Conservation (phyloP, 1,140 invertebrate genomes). For the Trichomalopsis sarcophagae region DNA sequence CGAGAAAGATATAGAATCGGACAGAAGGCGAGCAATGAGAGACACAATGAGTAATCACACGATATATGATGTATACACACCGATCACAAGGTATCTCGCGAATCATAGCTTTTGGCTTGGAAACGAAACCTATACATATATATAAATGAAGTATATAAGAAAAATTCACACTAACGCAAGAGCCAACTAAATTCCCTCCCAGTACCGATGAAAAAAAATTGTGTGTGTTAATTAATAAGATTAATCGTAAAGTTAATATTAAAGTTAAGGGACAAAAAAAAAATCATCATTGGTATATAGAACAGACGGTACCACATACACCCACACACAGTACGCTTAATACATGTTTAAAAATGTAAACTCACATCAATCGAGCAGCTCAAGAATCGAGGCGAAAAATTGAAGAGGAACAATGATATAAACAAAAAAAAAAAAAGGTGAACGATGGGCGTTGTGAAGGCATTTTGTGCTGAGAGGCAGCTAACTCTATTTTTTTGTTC, state of each 20-base stretch:
- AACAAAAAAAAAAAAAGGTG: neutral
- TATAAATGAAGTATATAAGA: slow-evolving; percentile 50
- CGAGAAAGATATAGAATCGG: neutral
- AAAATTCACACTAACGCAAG: slow-evolving; percentile 57
- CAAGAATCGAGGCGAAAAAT: slow-evolving; percentile 13
- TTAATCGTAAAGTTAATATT: slow-evolving; percentile 63
- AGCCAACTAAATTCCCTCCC: slow-evolving; percentile 73
- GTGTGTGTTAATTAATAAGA: slow-evolving; percentile 73
- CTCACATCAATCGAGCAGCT: slow-evolving; percentile 14
- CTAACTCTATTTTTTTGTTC: slow-evolving; percentile 15
- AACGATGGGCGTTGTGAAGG: neutral
- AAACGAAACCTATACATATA: slow-evolving; percentile 48
- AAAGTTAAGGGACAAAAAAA: slow-evolving; percentile 67
- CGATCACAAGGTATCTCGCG: slow-evolving; percentile 11
- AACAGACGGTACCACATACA: slow-evolving; percentile 52
- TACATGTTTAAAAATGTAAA: slow-evolving; percentile 39
- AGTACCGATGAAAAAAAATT: slow-evolving; percentile 66
- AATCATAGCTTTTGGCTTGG: slow-evolving; percentile 38
- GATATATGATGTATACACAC: neutral
- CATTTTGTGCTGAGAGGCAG: slow-evolving; percentile 7
- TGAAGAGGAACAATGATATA: slow-evolving; percentile 10
- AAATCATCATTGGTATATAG: slow-evolving; percentile 66
- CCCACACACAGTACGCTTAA: slow-evolving; percentile 62
- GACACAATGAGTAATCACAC: neutral
- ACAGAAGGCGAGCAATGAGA: neutral